phyloP scores from a whole-genome alignment of 2,113 vertebrate species.

The Coregonus clupeaformis region DNA sequence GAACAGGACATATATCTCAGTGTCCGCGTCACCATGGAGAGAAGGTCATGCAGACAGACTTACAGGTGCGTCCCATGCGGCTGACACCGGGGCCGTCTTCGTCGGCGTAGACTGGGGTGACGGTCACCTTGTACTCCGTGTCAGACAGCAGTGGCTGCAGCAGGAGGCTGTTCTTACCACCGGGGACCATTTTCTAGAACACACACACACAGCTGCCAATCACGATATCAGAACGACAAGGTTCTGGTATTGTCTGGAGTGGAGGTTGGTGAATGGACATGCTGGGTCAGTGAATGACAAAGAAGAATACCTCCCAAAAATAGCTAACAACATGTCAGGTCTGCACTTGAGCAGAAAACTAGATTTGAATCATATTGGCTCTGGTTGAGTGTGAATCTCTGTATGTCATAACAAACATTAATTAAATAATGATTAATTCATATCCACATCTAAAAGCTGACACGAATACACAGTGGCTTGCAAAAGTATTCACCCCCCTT shows the following conservation, averaged over 20 bases:
- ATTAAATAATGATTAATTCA: background rate
- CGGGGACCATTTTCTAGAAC: constrained; percentile 72
- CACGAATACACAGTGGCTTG: no score
- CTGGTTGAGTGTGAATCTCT: background rate
- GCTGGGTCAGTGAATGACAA: no score
- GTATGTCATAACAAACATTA: background rate
- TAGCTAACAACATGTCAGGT: background rate
- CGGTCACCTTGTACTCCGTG: constrained; percentile 83
- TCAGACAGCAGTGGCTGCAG: constrained; percentile 84
- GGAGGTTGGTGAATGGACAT: background rate
- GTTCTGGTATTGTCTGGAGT: background rate
- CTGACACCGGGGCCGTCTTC: constrained; percentile 80
- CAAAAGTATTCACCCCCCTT: no score
- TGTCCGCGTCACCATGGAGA: background rate
- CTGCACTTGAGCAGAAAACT: background rate
- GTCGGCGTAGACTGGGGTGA: constrained; percentile 82
- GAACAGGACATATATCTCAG: no score
- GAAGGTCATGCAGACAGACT: constrained; percentile 20
- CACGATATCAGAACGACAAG: background rate
- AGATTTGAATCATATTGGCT: background rate
- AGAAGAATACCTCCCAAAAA: background rate
- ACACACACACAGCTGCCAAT: background rate
- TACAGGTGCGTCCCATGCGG: constrained; percentile 75
- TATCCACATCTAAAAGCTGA: no score
- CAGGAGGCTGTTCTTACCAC: constrained; percentile 75